Evolutionary conservation across 2,113 vertebrate species (phyloP).

Genomic region (Anseranas semipalmata): DNA sequence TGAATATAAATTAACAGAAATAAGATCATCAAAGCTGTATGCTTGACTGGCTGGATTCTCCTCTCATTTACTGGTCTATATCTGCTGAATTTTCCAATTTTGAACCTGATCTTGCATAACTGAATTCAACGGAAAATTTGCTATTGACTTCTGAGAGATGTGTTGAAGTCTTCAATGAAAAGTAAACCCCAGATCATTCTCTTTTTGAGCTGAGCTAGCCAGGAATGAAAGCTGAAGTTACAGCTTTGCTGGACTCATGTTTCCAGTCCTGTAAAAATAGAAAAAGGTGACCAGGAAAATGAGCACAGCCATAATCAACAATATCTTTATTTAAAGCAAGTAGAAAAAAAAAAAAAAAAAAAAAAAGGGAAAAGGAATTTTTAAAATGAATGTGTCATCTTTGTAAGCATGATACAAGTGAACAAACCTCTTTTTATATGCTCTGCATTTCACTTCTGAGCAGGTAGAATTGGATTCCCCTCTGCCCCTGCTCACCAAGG

Average conservation of each 20-base stretch:
- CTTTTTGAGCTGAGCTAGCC: not conserved
- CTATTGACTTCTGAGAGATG: not conserved
- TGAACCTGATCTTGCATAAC: not conserved
- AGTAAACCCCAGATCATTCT: not conserved
- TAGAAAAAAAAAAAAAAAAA: not conserved
- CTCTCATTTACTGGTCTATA: not conserved
- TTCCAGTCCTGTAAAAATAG: not conserved
- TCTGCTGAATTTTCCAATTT: not conserved
- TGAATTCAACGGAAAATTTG: not conserved
- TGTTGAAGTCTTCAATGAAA: not conserved
- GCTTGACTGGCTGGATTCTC: not conserved
- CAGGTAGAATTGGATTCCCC: not conserved
- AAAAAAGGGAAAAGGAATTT: not conserved
- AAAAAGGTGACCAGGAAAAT: not conserved
- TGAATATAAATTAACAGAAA: not conserved
- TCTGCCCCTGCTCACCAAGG: not conserved
- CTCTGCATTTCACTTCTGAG: not conserved
- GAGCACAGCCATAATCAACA: fast-evolving
- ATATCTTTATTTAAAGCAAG: not conserved
- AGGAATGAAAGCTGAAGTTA: conserved; percentile 24
- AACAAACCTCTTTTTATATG: not conserved
- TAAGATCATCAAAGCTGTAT: not conserved
- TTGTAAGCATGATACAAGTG: not conserved
- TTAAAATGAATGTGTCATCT: not conserved
- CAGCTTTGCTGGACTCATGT: not conserved